phyloP scores from a whole-genome alignment of 1,140 invertebrate genomes.

The Drosophila micromelanica region DNA sequence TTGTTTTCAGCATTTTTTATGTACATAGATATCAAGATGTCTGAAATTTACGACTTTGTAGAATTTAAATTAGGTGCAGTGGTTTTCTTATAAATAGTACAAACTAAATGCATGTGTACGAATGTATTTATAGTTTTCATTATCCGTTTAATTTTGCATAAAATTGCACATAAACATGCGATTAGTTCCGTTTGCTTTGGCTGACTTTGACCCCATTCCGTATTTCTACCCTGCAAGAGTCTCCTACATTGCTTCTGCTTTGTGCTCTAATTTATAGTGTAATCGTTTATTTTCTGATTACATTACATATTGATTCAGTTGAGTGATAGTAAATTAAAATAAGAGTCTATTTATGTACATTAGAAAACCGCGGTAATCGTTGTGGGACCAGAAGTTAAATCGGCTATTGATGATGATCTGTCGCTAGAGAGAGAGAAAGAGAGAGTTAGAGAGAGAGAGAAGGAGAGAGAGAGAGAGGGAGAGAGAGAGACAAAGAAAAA shows the following conservation, averaged over 20 bases:
- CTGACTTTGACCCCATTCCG: conserved; percentile 69
- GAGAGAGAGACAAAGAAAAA: no score
- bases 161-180: conserved; percentile 29
- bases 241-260: conserved; percentile 1
- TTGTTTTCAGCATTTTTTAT: conserved; percentile 9
- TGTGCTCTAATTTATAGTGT: conserved; percentile 50
- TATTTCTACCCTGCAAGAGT: conserved; percentile 13
- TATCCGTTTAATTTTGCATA: conserved; percentile 17
- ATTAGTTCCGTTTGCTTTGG: conserved; percentile 36
- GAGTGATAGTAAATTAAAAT: neutral
- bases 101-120: neutral
- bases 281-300: conserved; percentile 53
- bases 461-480: no score
- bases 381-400: no score
- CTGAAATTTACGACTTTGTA: neutral
- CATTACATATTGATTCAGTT: conserved; percentile 54
- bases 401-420: no score
- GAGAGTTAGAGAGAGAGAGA: no score
- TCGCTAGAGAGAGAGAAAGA: no score
- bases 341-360: no score
- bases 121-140: conserved; percentile 4
- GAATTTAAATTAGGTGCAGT: neutral
- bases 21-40: conserved; percentile 4
- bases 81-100: neutral
- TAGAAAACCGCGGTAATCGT: no score